Evolutionary conservation across 2,113 vertebrate species (phyloP).

Genomic region (Rhinichthys klamathensis): DNA sequence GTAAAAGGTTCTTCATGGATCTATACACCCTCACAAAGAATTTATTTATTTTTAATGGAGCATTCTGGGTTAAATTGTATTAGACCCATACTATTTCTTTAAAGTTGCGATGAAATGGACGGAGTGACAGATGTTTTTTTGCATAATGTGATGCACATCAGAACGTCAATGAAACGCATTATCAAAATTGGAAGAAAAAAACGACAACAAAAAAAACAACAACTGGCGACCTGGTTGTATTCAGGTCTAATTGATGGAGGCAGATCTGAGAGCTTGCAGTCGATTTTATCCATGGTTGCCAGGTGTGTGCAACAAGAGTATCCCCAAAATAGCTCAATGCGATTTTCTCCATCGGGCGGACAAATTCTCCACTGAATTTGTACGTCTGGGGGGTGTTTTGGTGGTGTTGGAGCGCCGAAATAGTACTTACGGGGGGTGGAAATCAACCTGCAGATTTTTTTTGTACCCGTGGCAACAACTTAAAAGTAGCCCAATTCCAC

Average conservation of each 20-base stretch:
- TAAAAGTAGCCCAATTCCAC: too few species aligned
- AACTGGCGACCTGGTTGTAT: not conserved
- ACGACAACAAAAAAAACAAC: not conserved
- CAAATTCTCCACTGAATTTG: too few species aligned
- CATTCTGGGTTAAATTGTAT: not conserved
- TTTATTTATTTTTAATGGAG: not conserved
- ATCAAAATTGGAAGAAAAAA: not conserved
- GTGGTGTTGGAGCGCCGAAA: too few species aligned
- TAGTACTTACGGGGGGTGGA: too few species aligned
- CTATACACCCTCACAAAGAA: not conserved
- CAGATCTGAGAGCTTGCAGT: too few species aligned
- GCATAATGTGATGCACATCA: not conserved
- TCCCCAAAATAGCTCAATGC: too few species aligned
- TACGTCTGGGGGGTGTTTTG: too few species aligned
- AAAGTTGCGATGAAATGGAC: not conserved
- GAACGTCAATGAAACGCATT: not conserved
- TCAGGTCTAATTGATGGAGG: not conserved
- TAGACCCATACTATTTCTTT: not conserved
- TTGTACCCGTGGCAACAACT: too few species aligned
- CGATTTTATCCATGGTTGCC: too few species aligned
- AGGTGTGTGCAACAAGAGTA: too few species aligned
- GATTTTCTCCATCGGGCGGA: too few species aligned
- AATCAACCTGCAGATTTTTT: too few species aligned
- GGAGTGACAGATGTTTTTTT: not conserved
- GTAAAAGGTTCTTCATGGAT: not conserved